These are phyloP conservation scores for Microcebus griseorufus DNA, from an alignment of 2,113 vertebrate species.

Conservation along the genomic window DNA sequence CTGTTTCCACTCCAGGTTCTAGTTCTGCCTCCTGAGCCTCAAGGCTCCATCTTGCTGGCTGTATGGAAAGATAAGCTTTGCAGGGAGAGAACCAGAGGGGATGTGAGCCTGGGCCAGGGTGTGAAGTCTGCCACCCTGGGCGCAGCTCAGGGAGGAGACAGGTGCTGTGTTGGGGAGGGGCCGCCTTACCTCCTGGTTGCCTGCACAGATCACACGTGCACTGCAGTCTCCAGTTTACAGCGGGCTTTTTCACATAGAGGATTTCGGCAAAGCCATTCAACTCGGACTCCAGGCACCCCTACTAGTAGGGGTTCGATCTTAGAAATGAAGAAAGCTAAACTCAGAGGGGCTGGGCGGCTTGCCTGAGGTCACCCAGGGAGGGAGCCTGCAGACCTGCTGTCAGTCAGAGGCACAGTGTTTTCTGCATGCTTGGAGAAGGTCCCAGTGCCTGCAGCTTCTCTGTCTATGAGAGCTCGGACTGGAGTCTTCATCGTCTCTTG, in stretches of 20 bases:
- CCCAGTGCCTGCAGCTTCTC: neutral
- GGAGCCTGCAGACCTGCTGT: neutral
- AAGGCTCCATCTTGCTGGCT: neutral
- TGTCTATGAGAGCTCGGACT: neutral
- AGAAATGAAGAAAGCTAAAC: neutral
- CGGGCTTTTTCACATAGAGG: neutral
- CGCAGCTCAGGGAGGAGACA: neutral
- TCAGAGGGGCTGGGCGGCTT: neutral
- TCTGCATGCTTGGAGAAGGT: neutral
- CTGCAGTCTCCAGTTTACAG: too few relatives aligned
- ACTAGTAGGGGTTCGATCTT: neutral
- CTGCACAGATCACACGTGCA: fast-evolving
- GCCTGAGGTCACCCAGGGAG: neutral
- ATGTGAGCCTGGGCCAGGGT: neutral
- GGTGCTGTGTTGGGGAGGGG: neutral
- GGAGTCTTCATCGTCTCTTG: neutral
- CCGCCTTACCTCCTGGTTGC: neutral
- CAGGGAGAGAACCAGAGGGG: neutral
- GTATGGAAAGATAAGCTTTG: neutral
- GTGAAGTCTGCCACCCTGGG: neutral
- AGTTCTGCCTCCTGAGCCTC: neutral
- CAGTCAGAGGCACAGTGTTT: neutral
- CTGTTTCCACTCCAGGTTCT: neutral
- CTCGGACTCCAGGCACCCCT: neutral
- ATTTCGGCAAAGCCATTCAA: neutral